Evolutionary conservation across 2,888 invertebrate genomes (phyloP).

Genomic region (Digitonthophagus gazella): DNA sequence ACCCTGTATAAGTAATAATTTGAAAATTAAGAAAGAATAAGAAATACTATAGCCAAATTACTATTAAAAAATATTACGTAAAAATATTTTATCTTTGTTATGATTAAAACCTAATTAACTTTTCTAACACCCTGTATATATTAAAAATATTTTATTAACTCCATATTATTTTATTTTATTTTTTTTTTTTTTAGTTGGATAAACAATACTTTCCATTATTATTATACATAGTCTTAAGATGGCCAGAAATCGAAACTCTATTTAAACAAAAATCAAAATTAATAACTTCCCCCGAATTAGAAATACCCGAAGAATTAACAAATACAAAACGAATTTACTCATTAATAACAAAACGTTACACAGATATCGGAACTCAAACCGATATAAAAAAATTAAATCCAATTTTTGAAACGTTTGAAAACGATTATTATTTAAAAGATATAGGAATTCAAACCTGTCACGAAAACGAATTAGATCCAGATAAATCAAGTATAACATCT

Average conservation of each 20-base stretch:
- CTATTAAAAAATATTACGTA: no score
- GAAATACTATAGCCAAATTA: background rate
- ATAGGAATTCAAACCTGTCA: conserved; percentile 18
- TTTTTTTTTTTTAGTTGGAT: conserved; percentile 20
- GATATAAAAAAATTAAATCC: conserved; percentile 9
- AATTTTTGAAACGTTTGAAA: conserved; percentile 9
- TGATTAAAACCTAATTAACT: no score
- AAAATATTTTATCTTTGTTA: no score
- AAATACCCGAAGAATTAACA: conserved; percentile 1
- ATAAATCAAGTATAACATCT: background rate
- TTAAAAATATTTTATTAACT: background rate
- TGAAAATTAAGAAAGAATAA: no score
- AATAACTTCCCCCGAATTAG: background rate
- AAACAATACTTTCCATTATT: conserved; percentile 24
- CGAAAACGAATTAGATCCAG: background rate
- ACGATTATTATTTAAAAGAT: conserved; percentile 21
- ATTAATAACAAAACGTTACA: conserved; percentile 11
- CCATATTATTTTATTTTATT: background rate
- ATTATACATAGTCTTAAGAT: conserved; percentile 23
- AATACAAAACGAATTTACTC: background rate
- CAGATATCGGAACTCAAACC: conserved; percentile 18
- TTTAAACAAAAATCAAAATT: conserved; percentile 2
- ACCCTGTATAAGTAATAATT: no score
- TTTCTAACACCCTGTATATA: no score
- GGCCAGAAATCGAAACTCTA: conserved; percentile 20